Evolutionary conservation across 2,113 vertebrate species (phyloP).

Genomic region (Turdus rufiventris): DNA sequence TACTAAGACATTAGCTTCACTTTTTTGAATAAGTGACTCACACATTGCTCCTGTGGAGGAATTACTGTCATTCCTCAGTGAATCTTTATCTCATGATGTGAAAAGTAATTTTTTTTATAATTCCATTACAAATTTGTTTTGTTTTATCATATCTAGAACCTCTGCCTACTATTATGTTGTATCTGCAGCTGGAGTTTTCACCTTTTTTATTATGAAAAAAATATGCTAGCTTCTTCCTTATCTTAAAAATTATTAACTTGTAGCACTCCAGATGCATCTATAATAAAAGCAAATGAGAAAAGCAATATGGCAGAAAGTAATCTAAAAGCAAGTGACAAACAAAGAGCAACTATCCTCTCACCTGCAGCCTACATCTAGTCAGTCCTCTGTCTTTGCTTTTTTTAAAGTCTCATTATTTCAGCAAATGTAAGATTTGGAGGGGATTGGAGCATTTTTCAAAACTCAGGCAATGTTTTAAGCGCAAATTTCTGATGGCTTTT

Average conservation of each 20-base stretch:
- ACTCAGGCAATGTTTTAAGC: neutral
- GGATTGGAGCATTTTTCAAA: neutral
- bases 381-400: neutral
- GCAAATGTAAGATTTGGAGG: neutral
- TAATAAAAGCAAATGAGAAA: slow-evolving; percentile 15
- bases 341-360: neutral
- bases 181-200: neutral
- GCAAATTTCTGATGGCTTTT: neutral
- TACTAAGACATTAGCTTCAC: neutral
- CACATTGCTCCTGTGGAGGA: neutral
- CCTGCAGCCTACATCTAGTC: neutral
- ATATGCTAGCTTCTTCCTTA: neutral
- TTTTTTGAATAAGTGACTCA: slow-evolving; percentile 19
- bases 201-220: neutral
- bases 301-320: neutral
- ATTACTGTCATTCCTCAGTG: neutral
- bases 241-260: neutral
- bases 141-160: neutral
- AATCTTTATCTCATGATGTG: neutral
- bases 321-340: neutral
- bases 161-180: neutral
- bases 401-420: neutral
- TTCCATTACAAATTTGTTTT: neutral
- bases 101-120: slow-evolving; percentile 20
- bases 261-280: neutral